Base-by-base conservation (phyloP, 2,113 vertebrate species). In the Falcunculus frontatus region DNA sequence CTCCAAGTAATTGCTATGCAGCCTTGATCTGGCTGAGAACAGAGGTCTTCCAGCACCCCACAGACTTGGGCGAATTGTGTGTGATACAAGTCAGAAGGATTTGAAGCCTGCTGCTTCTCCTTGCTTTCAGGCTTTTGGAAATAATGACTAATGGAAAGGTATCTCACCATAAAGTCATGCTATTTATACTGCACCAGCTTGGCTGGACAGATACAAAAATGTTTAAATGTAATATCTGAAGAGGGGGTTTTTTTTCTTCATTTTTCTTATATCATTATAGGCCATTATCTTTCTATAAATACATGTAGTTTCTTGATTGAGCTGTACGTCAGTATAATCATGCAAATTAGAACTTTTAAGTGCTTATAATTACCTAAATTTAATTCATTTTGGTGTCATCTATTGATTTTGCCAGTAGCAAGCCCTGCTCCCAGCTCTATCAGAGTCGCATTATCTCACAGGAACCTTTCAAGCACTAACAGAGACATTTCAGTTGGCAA, bases 211-310 rank as follows among this genome's bases (percentile, higher is more conserved):
- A 42, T 32, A 81, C 4, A 75, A 72, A 70, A 81, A 56, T 27
- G 44, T 78, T 89, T 72, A 86, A 70, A 46, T 91, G 35, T 42
- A 84, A 29, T 68, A 57, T 74, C 35, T 77, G 35, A 90, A 83
- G 42, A 63, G 8, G 35, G 21, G 7, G 39, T 20, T 35, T 35
- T 65, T 52, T 81, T 69, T 69, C 39, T 52, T 14, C 2, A 16
- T 76, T 84, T 93, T 90, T 91, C 65, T 82, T 84, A 21, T 23
- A 30, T 52, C 47, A 27, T 94, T 87, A 46, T 35, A 81, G 39
- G 16, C 35, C 65, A 72, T 96, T 92, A 75, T 79, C 59, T 70
- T 91, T 39, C 84, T 95, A 80, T 90, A 93, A 94, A 93, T 96
- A 78, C 7, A n/a, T 15, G 12, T 47, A 39, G 64, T 16, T 90